A percentile compares a stretch with the other conserved stretches of the same genome.
These are phyloP conservation scores for Ctenomys sociabilis DNA, from an alignment of 2,113 vertebrate genomes.

Conservation along the genomic window DNA sequence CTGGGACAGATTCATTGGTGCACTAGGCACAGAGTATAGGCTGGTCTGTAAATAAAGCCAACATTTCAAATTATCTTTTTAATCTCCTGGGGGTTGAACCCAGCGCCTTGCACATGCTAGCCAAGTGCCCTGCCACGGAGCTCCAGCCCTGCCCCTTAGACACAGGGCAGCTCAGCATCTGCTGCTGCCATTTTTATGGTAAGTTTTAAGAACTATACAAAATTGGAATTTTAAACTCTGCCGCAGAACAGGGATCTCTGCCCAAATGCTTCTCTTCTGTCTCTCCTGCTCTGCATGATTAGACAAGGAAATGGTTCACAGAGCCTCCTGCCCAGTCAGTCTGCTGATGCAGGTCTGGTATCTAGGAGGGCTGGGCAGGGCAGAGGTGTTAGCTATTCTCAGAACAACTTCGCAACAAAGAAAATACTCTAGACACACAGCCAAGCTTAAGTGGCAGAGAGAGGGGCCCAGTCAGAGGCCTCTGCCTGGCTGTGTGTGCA, in stretches of 20 bases:
- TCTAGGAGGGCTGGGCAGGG: background rate
- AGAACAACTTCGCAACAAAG: background rate
- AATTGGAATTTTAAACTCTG: background rate
- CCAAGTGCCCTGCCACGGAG: background rate
- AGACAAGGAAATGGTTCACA: background rate
- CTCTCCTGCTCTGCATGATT: fast-evolving
- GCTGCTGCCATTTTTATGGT: background rate
- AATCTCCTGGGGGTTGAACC: background rate
- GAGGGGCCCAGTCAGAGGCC: background rate
- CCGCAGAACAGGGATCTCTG: background rate
- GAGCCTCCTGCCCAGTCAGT: background rate
- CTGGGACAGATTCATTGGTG: background rate
- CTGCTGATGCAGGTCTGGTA: fast-evolving
- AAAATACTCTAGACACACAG: fast-evolving
- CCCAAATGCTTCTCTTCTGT: background rate
- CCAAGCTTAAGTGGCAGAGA: background rate
- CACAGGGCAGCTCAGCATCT: background rate
- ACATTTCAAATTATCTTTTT: background rate
- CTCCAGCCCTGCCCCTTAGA: background rate
- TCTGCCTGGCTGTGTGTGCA: background rate
- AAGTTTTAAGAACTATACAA: slow-evolving; percentile 4
- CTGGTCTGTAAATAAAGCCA: background rate
- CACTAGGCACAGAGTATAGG: no score
- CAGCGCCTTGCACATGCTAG: background rate
- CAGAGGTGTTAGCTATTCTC: background rate